These are phyloP conservation scores for Temnothorax nylanderi DNA, from an alignment of 1,140 invertebrate species.

Conservation along the genomic window DNA sequence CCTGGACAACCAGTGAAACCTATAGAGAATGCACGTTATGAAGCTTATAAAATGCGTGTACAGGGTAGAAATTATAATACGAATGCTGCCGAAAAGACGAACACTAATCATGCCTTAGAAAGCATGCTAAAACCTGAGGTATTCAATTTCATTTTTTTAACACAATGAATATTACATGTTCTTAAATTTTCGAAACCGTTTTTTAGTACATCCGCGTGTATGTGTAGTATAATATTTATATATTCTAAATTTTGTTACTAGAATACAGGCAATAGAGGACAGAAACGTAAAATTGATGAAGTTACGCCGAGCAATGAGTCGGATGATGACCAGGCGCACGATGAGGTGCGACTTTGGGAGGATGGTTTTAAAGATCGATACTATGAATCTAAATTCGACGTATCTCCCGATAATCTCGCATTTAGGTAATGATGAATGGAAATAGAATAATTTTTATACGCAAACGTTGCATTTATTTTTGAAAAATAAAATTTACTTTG, in stretches of 20 bases:
- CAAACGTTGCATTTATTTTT: background rate
- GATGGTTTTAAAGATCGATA: slow-evolving; percentile 99
- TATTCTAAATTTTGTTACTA: slow-evolving; percentile 46
- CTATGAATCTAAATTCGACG: slow-evolving; percentile 99
- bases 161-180: background rate
- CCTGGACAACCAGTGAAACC: slow-evolving; percentile 84
- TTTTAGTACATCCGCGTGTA: background rate
- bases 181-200: background rate
- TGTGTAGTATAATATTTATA: background rate
- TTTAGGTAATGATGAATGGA: slow-evolving; percentile 88
- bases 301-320: slow-evolving; percentile 84
- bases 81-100: slow-evolving; percentile 67
- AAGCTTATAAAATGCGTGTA: slow-evolving; percentile 89
- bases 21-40: slow-evolving; percentile 89
- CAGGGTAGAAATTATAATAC: slow-evolving; percentile 78
- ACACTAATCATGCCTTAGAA: slow-evolving; percentile 81
- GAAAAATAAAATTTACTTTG: slow-evolving; percentile 30
- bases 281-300: slow-evolving; percentile 85
- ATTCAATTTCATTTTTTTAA: background rate
- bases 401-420: slow-evolving; percentile 91
- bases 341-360: slow-evolving; percentile 98
- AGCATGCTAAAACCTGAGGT: slow-evolving; percentile 83
- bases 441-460: slow-evolving; percentile 17
- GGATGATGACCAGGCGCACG: slow-evolving; percentile 93
- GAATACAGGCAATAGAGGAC: slow-evolving; percentile 70